phyloP scores from a whole-genome alignment of 2,888 invertebrate species.

The Volucella bombylans region DNA sequence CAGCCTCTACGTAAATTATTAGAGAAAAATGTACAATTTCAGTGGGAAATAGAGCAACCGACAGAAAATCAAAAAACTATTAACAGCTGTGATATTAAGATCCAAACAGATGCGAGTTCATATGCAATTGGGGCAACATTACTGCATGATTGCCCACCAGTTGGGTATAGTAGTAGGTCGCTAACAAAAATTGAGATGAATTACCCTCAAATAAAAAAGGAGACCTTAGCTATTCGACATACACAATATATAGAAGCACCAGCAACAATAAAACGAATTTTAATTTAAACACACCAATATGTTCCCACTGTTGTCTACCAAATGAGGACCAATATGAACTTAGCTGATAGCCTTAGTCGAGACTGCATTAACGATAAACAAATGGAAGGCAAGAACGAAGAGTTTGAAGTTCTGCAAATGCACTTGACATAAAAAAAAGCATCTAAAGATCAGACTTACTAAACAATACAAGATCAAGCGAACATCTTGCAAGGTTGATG shows the following conservation, averaged over 20 bases:
- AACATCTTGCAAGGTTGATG: too few species aligned
- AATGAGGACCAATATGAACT: slow-evolving; percentile 8
- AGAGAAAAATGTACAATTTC: too few species aligned
- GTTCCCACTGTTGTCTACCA: slow-evolving; percentile 16
- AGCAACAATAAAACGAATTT: slow-evolving; percentile 13
- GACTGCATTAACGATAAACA: too few species aligned
- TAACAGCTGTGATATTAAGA: neutral
- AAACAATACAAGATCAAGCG: too few species aligned
- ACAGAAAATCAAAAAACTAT: neutral
- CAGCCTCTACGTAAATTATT: too few species aligned
- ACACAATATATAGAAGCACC: slow-evolving; percentile 13
- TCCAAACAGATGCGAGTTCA: too few species aligned
- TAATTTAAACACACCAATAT: slow-evolving; percentile 13
- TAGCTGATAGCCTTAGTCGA: slow-evolving; percentile 38
- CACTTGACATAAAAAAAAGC: too few species aligned
- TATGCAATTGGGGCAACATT: neutral
- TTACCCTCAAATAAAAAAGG: too few species aligned
- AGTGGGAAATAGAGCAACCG: slow-evolving; percentile 1
- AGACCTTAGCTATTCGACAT: slow-evolving; percentile 27
- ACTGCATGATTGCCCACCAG: neutral
- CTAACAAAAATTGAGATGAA: neutral
- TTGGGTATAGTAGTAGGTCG: neutral
- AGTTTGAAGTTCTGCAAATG: too few species aligned
- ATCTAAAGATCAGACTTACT: too few species aligned
- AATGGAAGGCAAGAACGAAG: too few species aligned